Evolutionary conservation across 2,113 vertebrate genomes (phyloP).

Genomic region (Procavia capensis): DNA sequence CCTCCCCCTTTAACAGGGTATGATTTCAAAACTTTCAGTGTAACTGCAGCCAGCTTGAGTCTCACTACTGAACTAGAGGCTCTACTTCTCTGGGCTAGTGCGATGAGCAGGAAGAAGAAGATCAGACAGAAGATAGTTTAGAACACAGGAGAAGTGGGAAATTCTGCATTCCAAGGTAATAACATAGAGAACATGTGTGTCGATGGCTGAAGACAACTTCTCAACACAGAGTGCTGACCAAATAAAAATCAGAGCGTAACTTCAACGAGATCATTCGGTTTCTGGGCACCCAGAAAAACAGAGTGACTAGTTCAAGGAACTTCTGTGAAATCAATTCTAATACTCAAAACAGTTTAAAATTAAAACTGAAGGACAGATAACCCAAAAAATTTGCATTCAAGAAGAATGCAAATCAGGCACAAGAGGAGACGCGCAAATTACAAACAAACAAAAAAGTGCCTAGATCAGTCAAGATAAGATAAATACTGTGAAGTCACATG

Average conservation of each 20-base stretch:
- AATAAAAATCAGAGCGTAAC: not conserved
- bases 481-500: not conserved
- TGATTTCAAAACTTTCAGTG: not conserved
- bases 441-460: not conserved
- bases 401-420: not conserved
- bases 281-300: not conserved
- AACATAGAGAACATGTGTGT: not conserved
- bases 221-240: not conserved
- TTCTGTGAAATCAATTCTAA: constrained; percentile 11
- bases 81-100: not conserved
- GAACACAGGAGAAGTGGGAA: not conserved
- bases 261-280: not conserved
- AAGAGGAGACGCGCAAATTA: not conserved
- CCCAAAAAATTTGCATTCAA: not conserved
- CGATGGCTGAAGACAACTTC: not conserved
- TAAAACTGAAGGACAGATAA: not conserved
- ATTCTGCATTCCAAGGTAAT: not conserved
- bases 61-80: not conserved
- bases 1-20: not conserved
- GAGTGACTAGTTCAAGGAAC: not conserved
- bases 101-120: not conserved
- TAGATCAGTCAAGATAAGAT: not conserved
- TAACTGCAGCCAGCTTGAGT: not conserved
- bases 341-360: not conserved
- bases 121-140: not conserved